Evolutionary conservation across 2,888 invertebrate genomes (phyloP), one percentile per base, ranked within the genome.

Genomic region (Cephus runcator): DNA sequence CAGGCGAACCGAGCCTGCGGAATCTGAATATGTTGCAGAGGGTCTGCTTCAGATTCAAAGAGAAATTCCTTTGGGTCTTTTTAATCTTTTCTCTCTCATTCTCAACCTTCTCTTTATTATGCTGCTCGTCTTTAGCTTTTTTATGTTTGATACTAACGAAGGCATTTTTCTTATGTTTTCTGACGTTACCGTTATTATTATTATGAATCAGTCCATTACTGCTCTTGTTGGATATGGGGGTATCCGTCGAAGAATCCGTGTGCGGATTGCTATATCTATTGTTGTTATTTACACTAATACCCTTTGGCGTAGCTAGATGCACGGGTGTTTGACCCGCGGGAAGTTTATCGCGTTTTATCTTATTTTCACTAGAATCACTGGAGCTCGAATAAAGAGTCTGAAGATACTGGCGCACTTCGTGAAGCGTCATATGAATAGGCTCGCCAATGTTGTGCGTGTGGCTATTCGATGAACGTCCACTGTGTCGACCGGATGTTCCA

Each of bases 11-110:
- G 74, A 93, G 91, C 83, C 93, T 92, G 79, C 93, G 93, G 88
- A 96, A 96, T 86, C 96, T 94, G 91, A 97, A 97, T 91, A 97
- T 94, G 92, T 96, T 97, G 91, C 97, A 97, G 88, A 97, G 94
- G 75, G 96, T 96, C 90, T 97, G 96, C 91, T 97, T 97, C 80
- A 97, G 93, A 91, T 95, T 95, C 79, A 95, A 91, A 6, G 96
- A 95, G 88, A 96, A 94, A 85, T 96, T 93, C 83, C 91, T 88
- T 74, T 91, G 91, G 23, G 95, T 94, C 91, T 96, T 95, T 88
- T 96, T 96, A 81, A 92, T 90, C 82, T 93, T 93, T 78, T 91
- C 91, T 69, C 91, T 90, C 80, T 93, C 93, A 11, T 90, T 91
- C 11, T 92, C 92, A 15, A 90, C 90, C 77, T 78, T 81, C 74